phyloP scores from a whole-genome alignment of 1,140 invertebrate genomes.

The Dufourea novaeangliae region DNA sequence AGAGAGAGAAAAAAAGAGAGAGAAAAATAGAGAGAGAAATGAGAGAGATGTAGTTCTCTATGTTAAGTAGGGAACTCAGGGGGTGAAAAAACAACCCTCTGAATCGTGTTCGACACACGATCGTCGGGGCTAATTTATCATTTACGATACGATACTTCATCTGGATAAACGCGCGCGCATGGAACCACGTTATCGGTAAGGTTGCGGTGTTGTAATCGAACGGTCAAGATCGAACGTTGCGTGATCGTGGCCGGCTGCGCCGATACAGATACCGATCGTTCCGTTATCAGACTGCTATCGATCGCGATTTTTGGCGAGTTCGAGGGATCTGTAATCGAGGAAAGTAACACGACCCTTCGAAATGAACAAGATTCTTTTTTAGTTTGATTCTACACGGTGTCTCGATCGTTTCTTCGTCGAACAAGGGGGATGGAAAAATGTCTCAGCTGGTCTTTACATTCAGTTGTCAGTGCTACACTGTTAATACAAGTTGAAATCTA shows the following conservation, averaged over 20 bases:
- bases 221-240: conserved; percentile 1
- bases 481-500: too few species aligned
- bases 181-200: conserved; percentile 1
- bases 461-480: too few species aligned
- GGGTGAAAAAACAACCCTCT: too few species aligned
- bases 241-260: not conserved
- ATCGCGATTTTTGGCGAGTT: conserved; percentile 4
- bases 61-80: not conserved
- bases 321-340: not conserved
- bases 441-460: too few species aligned
- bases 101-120: not conserved
- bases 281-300: not conserved
- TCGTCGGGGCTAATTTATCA: not conserved
- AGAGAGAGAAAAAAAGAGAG: too few species aligned
- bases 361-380: too few species aligned
- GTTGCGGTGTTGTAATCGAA: conserved; percentile 8
- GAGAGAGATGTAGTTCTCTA: too few species aligned
- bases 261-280: not conserved
- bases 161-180: not conserved
- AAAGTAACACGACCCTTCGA: not conserved
- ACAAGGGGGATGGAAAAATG: too few species aligned
- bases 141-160: conserved; percentile 1
- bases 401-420: too few species aligned
- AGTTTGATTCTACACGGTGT: too few species aligned
- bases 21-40: too few species aligned